Evolutionary conservation across 2,113 vertebrate species (phyloP).

Genomic region (Pachycephala philippinensis): DNA sequence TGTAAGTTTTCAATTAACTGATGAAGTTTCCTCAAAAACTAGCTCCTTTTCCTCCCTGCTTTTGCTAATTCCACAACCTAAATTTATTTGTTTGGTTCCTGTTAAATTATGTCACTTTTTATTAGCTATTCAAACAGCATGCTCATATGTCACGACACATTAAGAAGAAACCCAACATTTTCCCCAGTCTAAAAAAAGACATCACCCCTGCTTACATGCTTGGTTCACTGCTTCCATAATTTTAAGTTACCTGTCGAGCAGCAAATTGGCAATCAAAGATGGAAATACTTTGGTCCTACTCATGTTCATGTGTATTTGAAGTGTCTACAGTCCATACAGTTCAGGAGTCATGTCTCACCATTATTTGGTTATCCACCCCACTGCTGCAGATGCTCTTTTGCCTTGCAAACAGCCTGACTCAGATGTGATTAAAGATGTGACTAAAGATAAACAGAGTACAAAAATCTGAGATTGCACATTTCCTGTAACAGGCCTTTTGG

Average conservation of each 20-base stretch:
- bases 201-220: not conserved
- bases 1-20: not conserved
- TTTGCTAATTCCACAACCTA: not conserved
- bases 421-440: not conserved
- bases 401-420: not conserved
- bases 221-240: not conserved
- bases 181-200: not conserved
- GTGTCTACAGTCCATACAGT: not conserved
- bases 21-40: not conserved
- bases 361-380: not conserved
- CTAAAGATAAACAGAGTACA: not conserved
- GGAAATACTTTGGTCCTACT: not conserved
- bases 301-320: not conserved
- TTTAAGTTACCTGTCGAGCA: not conserved
- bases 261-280: not conserved
- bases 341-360: not conserved
- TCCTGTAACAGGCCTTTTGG: not conserved
- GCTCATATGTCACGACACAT: not conserved
- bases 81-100: not conserved
- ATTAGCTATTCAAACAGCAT: not conserved
- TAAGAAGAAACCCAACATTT: not conserved
- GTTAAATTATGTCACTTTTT: not conserved
- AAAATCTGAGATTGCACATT: not conserved
- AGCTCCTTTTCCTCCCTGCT: not conserved
- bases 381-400: not conserved